phyloP scores from a whole-genome alignment of 2,113 vertebrate genomes.

The Alligator mississippiensis region DNA sequence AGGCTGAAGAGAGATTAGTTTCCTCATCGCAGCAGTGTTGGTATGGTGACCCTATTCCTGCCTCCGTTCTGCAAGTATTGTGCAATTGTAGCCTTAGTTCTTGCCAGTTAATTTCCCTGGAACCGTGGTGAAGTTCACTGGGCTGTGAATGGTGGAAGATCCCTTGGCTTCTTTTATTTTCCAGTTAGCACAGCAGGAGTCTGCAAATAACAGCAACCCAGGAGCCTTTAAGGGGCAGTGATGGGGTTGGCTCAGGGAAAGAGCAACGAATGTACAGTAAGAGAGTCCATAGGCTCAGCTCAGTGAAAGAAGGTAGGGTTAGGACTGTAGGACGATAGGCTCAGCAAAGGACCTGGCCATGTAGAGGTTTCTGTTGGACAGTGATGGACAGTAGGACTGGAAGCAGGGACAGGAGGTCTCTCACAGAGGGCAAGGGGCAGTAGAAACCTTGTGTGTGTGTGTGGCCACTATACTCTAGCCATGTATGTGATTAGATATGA shows the following conservation, averaged over 20 bases:
- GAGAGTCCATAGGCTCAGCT: too few relatives aligned
- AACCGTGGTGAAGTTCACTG: background rate
- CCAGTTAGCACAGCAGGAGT: too few relatives aligned
- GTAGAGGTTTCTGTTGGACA: too few relatives aligned
- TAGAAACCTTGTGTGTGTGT: background rate
- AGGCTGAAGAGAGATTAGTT: background rate
- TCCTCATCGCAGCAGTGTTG: background rate
- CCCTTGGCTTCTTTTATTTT: background rate
- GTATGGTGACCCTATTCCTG: background rate
- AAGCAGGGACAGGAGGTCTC: background rate
- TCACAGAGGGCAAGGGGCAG: background rate
- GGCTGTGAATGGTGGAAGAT: background rate
- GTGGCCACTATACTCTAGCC: background rate
- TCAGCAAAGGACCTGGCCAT: too few relatives aligned
- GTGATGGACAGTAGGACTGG: too few relatives aligned
- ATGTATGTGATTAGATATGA: background rate
- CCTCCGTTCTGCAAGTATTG: background rate
- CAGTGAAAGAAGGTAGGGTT: background rate
- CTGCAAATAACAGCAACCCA: background rate
- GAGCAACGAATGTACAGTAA: too few relatives aligned
- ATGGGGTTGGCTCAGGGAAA: background rate
- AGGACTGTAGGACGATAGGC: background rate
- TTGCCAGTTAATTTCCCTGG: background rate
- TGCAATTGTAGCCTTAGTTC: background rate
- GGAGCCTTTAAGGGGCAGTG: background rate